Base-by-base conservation (phyloP, 1,140 invertebrate species). In the Drosophila orosa region DNA sequence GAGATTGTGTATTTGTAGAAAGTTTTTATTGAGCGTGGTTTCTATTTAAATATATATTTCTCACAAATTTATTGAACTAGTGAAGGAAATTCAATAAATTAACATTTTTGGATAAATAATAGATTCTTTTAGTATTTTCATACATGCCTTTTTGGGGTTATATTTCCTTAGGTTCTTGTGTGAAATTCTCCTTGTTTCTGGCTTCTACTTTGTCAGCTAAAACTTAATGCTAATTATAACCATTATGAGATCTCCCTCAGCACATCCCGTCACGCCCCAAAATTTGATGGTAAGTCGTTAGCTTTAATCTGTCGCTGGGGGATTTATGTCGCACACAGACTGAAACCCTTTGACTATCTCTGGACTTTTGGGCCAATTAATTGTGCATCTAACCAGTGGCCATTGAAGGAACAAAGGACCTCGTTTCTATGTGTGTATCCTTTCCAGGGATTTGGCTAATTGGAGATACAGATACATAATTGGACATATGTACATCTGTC, bases 331-430 rank as follows among this genome's bases (percentile, higher is more conserved):
- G 39, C 73, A 59, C 54, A 52, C 59, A 55, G 37, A 31, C 17
- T 27, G 54, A 35, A 62, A 60, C 71, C 56, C 71, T 80, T 80
- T 80, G 24, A 24, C 27, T 61, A 39, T 57, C 78, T 62, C 80
- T 80, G 71, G 56, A 35, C 47, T 52, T 50, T 44, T 50, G 44
- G 15, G 25, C 29, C 54, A 76, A 76, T 71, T 81, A 77, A 80
- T 57, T 80, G 50, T 42, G 57, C 72, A 80, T 80, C 80, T 31
- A 48, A 48, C 50, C 19, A 47, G 24, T 45, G 10, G 24, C 12
- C 63, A 47, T 37, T 65, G 57, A 54, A 1, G 25, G 27, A 31
- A 59, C 39, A 45, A 54, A 33, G 27, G 29, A n/a, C n/a, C n/a
- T n/a, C n/a, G 22, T 29, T 17, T 35, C 27, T 35, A 55, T 48